Evolutionary conservation across 2,113 vertebrate species (phyloP), one percentile per base, ranked within the genome.

Genomic region (Aptenodytes forsteri): DNA sequence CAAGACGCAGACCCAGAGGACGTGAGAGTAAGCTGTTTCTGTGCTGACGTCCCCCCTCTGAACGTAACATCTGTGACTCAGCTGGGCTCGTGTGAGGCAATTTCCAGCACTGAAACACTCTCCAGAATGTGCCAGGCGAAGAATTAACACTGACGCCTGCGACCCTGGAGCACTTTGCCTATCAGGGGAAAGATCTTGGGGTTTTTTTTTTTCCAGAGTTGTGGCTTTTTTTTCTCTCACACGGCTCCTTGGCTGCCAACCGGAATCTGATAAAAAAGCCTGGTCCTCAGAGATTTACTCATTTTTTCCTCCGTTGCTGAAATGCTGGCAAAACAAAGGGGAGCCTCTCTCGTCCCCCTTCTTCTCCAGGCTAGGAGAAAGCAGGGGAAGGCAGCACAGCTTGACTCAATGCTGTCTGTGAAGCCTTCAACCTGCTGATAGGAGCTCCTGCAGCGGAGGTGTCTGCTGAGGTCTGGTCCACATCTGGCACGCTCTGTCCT

Each of bases 361-460:
- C 46, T 82, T 78, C 42, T 76, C 38, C 56, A 64, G 46, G 47
- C 17, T 36, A 50, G 59, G 22, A 84, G 47, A 40, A 89, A 75
- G 55, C 15, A 3, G 32, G 18, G n/a, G 46, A 87, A 89, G 29
- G 40, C 36, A 86, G 36, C 50, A 62, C 22, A 76, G 32, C 21
- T 6, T 10, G 7, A 22, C 32, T 81, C 58, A 42, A 0, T n/a
- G n/a, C 55, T 4, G 0, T 13, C 17, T 38, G 11, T 66, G 89
- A 90, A 76, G 67, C 36, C 27, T 72, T 76, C 52, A 21, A 0
- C 44, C 56, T 70, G 17, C 29, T 29, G 23, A 2, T 4, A 20
- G 25, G 44, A 92, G 36, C 20, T 82, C 47, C 50, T 55, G 30
- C 18, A 46, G 1, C 23, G 42, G 30, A 73, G 29, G 19, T 66